Evolutionary conservation across 2,113 vertebrate genomes (phyloP), one percentile per base, ranked within the genome.

Genomic region (Pluvianellus socialis): DNA sequence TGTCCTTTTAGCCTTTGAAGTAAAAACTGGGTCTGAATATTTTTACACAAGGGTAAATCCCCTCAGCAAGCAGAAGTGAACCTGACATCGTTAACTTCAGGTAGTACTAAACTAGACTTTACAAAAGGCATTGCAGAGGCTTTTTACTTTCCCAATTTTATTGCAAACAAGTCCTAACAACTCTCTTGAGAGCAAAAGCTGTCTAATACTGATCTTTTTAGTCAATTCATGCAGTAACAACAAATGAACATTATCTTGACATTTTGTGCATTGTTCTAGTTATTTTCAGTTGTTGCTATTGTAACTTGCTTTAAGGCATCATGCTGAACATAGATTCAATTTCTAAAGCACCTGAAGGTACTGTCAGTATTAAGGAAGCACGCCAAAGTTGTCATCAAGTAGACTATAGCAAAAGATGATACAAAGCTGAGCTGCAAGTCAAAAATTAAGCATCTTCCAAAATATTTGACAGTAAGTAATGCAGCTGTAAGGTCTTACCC

Each of bases 311-410:
- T 95, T 96, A 70, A 96, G 92, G 90, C 82, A 79, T 70, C 72
- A 11, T 66, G 53, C 85, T 94, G 96, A 97, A 96, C 80, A 92
- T 35, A 88, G 74, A 94, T 82, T 88, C 75, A 89, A 42, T 97
- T 98, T 97, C 86, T 87, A 79, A 97, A 97, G 81, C 85, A 94
- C 87, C 75, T 89, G 73, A 50, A 96, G 93, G 49, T 84, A 96
- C 33, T 97, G 79, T 79, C 63, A 91, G 52, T 58, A 84, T 90
- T 92, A 97, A 96, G 92, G 50, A 77, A 86, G 53, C 53, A 61
- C 56, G 52, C 22, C 95, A 84, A 96, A 88, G 49, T 65, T 92
- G 74, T 84, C 76, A 13, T 76, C 59, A 88, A 92, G 47, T 68
- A 96, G 66, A 65, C 75, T 63, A 50, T 72, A 94, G 67, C 50